Base-by-base conservation (phyloP, 2,113 vertebrate species). In the Paraplagusia blochii region DNA sequence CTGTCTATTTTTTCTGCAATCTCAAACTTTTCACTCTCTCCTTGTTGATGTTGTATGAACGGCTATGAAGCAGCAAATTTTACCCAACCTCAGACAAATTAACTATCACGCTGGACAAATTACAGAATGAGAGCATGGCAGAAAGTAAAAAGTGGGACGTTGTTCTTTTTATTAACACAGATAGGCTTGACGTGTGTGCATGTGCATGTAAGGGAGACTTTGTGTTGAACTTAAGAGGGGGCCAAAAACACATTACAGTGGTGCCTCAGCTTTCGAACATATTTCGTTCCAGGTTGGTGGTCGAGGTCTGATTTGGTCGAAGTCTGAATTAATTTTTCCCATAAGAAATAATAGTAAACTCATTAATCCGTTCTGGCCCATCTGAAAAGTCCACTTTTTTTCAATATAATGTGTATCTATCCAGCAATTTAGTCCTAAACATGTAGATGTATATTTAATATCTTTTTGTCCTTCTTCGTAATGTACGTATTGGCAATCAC, bases 121-220 rank as follows among this genome's bases (percentile, higher is more conserved):
- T 81, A 83, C 57, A 1, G 34, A 82, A 76, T 34, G 46, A 58
- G 69, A 74, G 58, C 46, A 2, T 12, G 42, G 48, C 57, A 50
- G 63, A 71, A 72, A 43, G 63, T 53, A 52, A 69, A 69, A 88
- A 85, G 76, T 86, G 84, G 85, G 81, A 86, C 85, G 69, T 47
- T 64, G 66, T 79, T 56, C 75, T 77, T 81, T 85, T 82, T 71
- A 81, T 75, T 76, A 84, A 79, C 72, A 59, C 44, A 60, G 47
- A 53, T 48, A 67, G 52, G 43, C 18, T 1, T 39, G 55, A 45
- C 5, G 44, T 33, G 13, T 15, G 34, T 34, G 33, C 15, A 7
- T 5, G 38, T 13, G 19, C 38, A 2, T 33, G 34, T 35, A 54
- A 50, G 44, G 39, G 36, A 29, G 46, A 62, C 57, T 50, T 48